These are phyloP conservation scores for Serilophus lunatus DNA, from an alignment of 2,113 vertebrate genomes.

Conservation along the genomic window DNA sequence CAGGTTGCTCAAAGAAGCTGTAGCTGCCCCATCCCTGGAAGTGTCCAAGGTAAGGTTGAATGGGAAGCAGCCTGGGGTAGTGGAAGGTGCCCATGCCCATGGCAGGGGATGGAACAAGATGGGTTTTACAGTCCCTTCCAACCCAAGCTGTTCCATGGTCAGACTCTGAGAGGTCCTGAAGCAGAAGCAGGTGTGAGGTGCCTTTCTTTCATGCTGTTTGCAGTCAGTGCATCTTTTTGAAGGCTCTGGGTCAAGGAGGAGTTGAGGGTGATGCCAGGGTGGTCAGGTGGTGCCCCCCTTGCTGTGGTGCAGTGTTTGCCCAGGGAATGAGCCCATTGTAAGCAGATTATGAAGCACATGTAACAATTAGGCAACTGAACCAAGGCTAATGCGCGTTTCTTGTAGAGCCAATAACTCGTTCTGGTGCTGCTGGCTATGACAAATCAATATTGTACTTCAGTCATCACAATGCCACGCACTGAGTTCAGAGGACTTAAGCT, in stretches of 20 bases:
- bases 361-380: neutral
- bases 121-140: fast-evolving
- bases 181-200: neutral
- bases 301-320: neutral
- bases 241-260: neutral
- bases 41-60: too few species aligned
- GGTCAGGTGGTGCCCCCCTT: neutral
- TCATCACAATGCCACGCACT: neutral
- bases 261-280: fast-evolving
- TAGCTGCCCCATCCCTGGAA: too few species aligned
- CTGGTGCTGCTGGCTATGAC: neutral
- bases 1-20: too few species aligned
- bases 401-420: fast-evolving
- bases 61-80: too few species aligned
- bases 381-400: neutral
- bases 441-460: neutral
- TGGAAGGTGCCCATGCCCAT: neutral
- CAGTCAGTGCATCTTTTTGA: fast-evolving
- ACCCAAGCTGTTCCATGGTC: neutral
- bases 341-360: neutral
- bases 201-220: neutral
- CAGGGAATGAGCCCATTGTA: neutral
- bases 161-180: neutral
- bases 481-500: neutral
- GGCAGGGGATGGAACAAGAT: neutral